Evolutionary conservation across 2,888 invertebrate genomes (phyloP).

Genomic region (Trissolcus brochymenae): DNA sequence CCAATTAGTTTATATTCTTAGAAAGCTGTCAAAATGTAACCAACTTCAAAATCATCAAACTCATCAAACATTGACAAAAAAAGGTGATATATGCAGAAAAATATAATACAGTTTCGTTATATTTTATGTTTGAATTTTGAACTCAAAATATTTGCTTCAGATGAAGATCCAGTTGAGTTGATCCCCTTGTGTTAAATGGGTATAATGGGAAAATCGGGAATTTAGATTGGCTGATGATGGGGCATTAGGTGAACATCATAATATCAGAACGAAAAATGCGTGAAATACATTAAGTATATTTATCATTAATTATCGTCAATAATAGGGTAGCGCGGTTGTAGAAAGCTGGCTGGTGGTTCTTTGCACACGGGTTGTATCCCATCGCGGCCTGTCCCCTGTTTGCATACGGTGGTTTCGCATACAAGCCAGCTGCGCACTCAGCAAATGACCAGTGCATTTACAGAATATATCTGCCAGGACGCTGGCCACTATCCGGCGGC

Average conservation of each 20-base stretch:
- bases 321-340: conserved; percentile 8
- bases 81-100: no score
- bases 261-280: conserved; percentile 32
- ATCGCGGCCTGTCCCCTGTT: conserved; percentile 47
- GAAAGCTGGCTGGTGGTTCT: conserved; percentile 16
- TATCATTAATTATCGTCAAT: conserved; percentile 28
- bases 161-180: no score
- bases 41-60: no score
- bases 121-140: no score
- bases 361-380: conserved; percentile 13
- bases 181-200: no score
- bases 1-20: no score
- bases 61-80: no score
- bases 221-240: background rate
- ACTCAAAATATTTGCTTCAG: no score
- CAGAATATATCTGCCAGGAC: conserved; percentile 46
- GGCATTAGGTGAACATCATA: background rate
- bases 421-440: conserved; percentile 55
- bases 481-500: conserved; percentile 45
- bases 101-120: no score
- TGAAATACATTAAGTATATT: conserved; percentile 23
- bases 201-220: background rate
- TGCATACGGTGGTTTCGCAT: conserved; percentile 53
- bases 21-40: no score
- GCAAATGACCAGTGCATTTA: conserved; percentile 58